A percentile compares a stretch with the other conserved stretches of the same genome.
Conservation (phyloP, 2,113 vertebrate species). For the Fregetta grallaria region DNA sequence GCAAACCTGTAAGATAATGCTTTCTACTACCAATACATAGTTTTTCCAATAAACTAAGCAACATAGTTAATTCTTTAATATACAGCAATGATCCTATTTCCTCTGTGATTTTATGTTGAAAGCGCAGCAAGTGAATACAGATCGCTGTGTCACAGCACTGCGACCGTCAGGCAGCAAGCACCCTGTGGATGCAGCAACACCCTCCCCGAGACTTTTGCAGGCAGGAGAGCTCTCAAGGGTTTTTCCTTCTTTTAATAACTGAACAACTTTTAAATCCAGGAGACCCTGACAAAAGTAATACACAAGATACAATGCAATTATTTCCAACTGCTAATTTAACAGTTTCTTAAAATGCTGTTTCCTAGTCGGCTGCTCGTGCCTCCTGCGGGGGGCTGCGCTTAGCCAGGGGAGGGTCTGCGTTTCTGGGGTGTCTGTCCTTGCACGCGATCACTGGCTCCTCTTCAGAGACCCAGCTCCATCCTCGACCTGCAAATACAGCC, state of each 20-base stretch:
- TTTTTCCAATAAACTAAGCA: not conserved
- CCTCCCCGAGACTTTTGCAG: not conserved
- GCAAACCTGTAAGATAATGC: not conserved
- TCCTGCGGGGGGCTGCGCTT: not conserved
- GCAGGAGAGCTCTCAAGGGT: not conserved
- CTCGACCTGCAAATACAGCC: accelerated
- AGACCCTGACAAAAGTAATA: not conserved
- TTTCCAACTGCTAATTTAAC: not conserved
- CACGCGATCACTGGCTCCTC: not conserved
- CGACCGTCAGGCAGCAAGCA: not conserved
- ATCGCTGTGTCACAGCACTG: accelerated
- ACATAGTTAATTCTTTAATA: not conserved
- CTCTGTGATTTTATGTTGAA: not conserved
- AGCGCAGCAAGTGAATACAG: not conserved
- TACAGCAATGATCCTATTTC: not conserved
- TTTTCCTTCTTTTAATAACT: not conserved
- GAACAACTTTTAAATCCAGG: not conserved
- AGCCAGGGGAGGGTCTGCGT: not conserved
- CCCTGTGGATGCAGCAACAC: not conserved
- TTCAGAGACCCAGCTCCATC: not conserved
- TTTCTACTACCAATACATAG: not conserved
- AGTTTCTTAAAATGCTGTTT: not conserved
- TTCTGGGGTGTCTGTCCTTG: not conserved
- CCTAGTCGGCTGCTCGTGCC: not conserved
- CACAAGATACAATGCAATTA: not conserved